Conservation (phyloP, 2,888 invertebrate species). For the Metellina segmentata region DNA sequence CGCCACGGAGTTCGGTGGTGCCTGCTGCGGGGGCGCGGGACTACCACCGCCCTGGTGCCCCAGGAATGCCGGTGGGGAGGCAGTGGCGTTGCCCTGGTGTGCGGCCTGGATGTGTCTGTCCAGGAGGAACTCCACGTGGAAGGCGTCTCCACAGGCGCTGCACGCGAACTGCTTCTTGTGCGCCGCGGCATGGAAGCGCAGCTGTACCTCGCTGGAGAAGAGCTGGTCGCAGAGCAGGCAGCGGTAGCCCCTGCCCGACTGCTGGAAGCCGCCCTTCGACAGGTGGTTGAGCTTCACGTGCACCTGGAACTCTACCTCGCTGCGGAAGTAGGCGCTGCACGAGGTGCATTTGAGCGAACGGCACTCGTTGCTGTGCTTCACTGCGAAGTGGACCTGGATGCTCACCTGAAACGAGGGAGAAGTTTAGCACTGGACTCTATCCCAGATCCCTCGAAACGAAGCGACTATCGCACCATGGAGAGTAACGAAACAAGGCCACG, state of each 20-base stretch:
- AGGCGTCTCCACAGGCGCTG: conserved; percentile 91
- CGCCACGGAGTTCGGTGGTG: not conserved
- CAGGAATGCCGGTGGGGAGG: not conserved
- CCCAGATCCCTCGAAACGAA: no score
- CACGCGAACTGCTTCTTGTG: conserved; percentile 90
- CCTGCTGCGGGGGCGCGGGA: not conserved
- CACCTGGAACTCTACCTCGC: conserved; percentile 83
- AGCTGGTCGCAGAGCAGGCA: conserved; percentile 88
- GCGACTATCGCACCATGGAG: no score
- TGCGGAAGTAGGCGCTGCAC: conserved; percentile 85
- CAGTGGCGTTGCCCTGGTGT: conserved; percentile 20
- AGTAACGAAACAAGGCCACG: no score
- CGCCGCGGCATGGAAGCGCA: conserved; percentile 88
- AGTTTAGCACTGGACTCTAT: no score
- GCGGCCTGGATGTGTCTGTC: conserved; percentile 91
- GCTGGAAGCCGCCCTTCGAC: conserved; percentile 27
- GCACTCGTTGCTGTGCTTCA: conserved; percentile 92
- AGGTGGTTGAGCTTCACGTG: conserved; percentile 82
- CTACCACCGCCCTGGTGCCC: conserved; percentile 18
- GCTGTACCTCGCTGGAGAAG: conserved; percentile 87
- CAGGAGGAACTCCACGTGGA: conserved; percentile 93
- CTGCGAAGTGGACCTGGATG: conserved; percentile 93
- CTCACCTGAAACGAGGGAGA: conserved; percentile 84
- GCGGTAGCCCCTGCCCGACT: conserved; percentile 80
- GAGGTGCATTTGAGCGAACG: conserved; percentile 91